These are phyloP conservation scores for Steromphala cineraria DNA, from an alignment of 2,888 invertebrate species.

Conservation along the genomic window DNA sequence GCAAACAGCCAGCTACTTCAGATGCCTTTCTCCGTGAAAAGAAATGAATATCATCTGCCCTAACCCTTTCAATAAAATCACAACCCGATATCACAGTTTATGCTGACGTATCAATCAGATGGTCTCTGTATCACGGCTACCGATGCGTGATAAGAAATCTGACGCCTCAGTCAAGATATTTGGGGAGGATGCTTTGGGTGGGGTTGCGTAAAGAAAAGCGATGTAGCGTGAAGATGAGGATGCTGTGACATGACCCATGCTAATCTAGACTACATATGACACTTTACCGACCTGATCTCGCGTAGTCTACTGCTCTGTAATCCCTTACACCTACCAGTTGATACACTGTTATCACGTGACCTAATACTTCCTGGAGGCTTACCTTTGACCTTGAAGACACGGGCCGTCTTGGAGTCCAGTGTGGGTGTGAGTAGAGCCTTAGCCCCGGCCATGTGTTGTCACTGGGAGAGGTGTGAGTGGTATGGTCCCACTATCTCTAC, in stretches of 20 bases:
- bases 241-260: too few relatives aligned
- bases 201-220: too few relatives aligned
- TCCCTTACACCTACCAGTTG: not conserved
- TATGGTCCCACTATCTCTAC: not conserved
- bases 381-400: not conserved
- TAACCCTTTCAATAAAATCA: not conserved
- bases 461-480: not conserved
- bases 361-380: conserved; percentile 11
- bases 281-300: too few relatives aligned
- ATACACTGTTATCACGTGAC: not conserved
- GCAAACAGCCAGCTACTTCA: not conserved
- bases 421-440: not conserved
- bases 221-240: too few relatives aligned
- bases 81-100: not conserved
- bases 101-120: not conserved
- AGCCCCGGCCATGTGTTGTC: not conserved
- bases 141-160: too few relatives aligned
- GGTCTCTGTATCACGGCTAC: not conserved
- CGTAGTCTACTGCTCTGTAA: not conserved
- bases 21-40: not conserved
- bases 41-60: not conserved
- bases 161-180: too few relatives aligned
- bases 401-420: not conserved
- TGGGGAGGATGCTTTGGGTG: too few relatives aligned
- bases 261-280: too few relatives aligned